Conservation (phyloP, 2,888 invertebrate species). For the Apamea epomidion region DNA sequence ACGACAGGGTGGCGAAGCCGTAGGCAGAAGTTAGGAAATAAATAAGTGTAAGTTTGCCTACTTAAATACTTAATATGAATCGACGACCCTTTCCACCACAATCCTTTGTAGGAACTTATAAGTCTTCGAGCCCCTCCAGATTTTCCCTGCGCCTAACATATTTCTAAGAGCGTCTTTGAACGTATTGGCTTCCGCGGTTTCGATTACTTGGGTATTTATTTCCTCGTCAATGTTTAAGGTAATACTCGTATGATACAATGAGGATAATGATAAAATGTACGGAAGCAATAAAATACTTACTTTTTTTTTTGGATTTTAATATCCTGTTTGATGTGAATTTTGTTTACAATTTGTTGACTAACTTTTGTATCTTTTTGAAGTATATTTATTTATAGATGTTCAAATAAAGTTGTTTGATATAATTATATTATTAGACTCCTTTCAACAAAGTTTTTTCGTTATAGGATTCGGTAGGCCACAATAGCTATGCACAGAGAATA, state of each 20-base stretch:
- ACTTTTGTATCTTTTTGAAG: neutral
- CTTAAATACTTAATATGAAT: neutral
- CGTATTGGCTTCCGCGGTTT: constrained; percentile 32
- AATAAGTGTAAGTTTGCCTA: neutral
- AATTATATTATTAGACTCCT: neutral
- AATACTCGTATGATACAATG: constrained; percentile 17
- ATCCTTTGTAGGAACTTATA: constrained; percentile 17
- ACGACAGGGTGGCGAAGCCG: too few relatives aligned
- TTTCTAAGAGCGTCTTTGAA: constrained; percentile 26
- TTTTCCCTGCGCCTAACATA: constrained; percentile 12
- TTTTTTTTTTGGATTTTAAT: neutral
- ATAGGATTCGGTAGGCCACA: neutral
- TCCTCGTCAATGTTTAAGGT: constrained; percentile 17
- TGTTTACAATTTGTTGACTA: too few relatives aligned
- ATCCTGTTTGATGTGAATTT: constrained; percentile 12
- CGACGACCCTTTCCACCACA: constrained; percentile 4
- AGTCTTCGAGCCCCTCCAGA: constrained; percentile 8
- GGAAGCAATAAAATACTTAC: constrained; percentile 17
- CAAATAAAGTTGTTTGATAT: neutral
- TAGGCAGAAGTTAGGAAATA: too few relatives aligned
- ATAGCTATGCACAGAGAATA: neutral
- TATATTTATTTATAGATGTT: neutral
- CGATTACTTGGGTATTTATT: constrained; percentile 15
- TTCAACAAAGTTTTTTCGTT: too few relatives aligned
- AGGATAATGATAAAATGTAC: constrained; percentile 14